phyloP scores from a whole-genome alignment of 1,140 invertebrate genomes.

The Conus ventricosus region DNA sequence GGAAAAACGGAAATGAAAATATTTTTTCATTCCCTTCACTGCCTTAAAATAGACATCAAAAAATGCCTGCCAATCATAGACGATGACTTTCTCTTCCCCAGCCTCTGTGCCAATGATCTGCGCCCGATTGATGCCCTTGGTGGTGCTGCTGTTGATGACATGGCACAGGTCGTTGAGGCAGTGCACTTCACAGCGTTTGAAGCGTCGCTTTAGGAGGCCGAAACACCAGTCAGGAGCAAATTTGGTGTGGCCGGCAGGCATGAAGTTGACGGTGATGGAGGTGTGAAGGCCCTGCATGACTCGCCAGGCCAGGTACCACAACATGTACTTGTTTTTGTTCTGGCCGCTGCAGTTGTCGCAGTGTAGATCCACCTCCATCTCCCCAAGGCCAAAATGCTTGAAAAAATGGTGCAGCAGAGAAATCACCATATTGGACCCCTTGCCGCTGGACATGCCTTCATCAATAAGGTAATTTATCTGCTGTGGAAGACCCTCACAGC shows the following conservation, averaged over 20 bases:
- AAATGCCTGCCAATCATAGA: slow-evolving; percentile 47
- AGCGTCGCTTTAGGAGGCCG: slow-evolving; percentile 51
- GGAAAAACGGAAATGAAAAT: slow-evolving; percentile 38
- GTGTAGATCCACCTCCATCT: slow-evolving; percentile 43
- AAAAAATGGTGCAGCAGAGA: slow-evolving; percentile 55
- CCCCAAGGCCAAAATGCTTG: slow-evolving; percentile 50
- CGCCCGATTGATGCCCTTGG: slow-evolving; percentile 45
- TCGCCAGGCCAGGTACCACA: slow-evolving; percentile 59
- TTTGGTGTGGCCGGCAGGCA: slow-evolving; percentile 56
- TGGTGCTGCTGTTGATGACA: slow-evolving; percentile 37
- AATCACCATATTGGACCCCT: slow-evolving; percentile 55
- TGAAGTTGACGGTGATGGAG: slow-evolving; percentile 44
- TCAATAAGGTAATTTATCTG: slow-evolving; percentile 53
- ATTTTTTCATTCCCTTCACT: slow-evolving; percentile 44
- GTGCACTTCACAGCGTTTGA: slow-evolving; percentile 38
- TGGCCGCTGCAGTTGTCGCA: slow-evolving; percentile 59
- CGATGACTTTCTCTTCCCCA: slow-evolving; percentile 34
- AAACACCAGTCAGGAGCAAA: slow-evolving; percentile 59
- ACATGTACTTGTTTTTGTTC: slow-evolving; percentile 58
- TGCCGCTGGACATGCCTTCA: slow-evolving; percentile 37
- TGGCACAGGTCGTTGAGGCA: slow-evolving; percentile 41
- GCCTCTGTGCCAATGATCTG: slow-evolving; percentile 46
- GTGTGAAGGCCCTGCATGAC: slow-evolving; percentile 42
- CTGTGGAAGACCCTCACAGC: slow-evolving; percentile 46
- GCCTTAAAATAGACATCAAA: slow-evolving; percentile 42